Evolutionary conservation across 2,797 vertebrate genomes (phyloP).

Genomic region (Premnoplex brunnescens): DNA sequence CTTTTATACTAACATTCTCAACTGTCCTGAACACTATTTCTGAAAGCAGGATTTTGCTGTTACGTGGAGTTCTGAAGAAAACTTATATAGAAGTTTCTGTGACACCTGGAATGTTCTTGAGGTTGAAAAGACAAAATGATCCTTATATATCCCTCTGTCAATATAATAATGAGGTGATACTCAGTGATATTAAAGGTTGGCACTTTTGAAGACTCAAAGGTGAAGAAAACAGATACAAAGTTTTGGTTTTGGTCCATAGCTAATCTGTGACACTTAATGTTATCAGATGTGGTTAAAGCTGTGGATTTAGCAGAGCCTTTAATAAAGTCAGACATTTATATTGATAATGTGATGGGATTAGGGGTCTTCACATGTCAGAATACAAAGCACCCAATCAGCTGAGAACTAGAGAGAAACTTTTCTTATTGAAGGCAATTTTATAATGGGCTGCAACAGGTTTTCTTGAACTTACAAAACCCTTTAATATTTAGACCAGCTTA

Average conservation of each 20-base stretch:
- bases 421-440: not conserved
- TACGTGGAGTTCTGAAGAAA: not conserved
- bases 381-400: not conserved
- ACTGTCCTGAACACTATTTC: not conserved
- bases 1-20: not conserved
- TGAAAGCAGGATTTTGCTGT: not conserved
- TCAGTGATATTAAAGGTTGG: not conserved
- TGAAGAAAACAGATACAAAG: not conserved
- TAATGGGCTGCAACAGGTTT: not conserved
- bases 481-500: not conserved
- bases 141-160: not conserved
- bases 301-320: not conserved
- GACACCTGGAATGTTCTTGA: not conserved
- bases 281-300: not conserved
- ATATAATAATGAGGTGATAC: not conserved
- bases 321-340: not conserved
- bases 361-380: not conserved
- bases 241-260: not conserved
- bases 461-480: not conserved
- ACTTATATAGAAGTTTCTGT: not conserved
- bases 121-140: not conserved
- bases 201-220: not conserved
- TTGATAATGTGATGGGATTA: constrained; percentile 16
- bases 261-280: not conserved
- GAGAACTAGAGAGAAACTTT: not conserved